phyloP scores from a whole-genome alignment of 2,113 vertebrate genomes.

The Psilopogon haemacephalus region DNA sequence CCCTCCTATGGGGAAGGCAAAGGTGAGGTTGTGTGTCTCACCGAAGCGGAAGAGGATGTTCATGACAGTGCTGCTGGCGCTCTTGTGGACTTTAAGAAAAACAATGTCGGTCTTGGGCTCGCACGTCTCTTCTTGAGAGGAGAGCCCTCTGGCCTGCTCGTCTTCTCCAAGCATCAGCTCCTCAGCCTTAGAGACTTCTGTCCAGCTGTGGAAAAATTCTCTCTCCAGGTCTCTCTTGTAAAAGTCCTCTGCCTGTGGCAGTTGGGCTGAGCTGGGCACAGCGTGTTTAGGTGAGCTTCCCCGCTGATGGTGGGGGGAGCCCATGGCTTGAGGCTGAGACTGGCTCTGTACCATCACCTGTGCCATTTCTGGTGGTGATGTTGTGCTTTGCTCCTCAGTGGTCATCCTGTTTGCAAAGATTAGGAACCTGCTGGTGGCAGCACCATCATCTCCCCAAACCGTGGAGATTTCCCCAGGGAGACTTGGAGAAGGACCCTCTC shows the following conservation, averaged over 20 bases:
- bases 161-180: background rate
- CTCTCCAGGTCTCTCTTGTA: background rate
- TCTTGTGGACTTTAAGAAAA: slow-evolving; percentile 89
- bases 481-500: background rate
- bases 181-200: background rate
- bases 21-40: slow-evolving; percentile 79
- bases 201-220: background rate
- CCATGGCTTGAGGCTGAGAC: background rate
- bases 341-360: background rate
- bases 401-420: background rate
- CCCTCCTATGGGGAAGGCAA: slow-evolving; percentile 76
- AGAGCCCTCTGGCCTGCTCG: background rate
- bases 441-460: background rate
- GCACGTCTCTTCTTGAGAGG: slow-evolving; percentile 18
- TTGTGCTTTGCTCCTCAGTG: background rate
- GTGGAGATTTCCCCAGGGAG: fast-evolving
- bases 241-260: background rate
- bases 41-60: slow-evolving; percentile 87
- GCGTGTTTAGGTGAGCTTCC: background rate
- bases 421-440: background rate
- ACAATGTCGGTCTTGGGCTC: slow-evolving; percentile 77
- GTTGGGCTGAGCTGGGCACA: background rate
- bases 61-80: slow-evolving; percentile 84
- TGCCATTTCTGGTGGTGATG: fast-evolving
- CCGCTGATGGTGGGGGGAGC: background rate